Base-by-base conservation (phyloP, 2,797 vertebrate species). In the Aulostomus chinensis region DNA sequence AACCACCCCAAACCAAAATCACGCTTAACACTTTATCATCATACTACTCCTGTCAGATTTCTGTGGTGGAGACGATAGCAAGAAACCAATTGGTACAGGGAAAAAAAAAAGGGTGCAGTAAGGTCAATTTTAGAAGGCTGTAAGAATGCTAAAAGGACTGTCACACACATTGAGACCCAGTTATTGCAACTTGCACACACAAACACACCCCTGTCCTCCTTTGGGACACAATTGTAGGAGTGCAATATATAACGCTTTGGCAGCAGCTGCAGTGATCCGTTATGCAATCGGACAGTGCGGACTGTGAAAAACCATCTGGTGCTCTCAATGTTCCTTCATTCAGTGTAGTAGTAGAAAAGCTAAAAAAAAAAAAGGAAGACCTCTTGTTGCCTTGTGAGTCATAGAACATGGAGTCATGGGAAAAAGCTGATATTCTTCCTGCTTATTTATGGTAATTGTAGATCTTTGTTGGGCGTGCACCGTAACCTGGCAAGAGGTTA, bases 271-370 rank as follows among this genome's bases (percentile, higher is more conserved):
- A 42, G 51, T 55, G 43, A 32, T 47, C 53, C 69, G 52, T 86
- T 84, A 84, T 81, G 85, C 73, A 89, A 88, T 69, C 29, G 47
- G 50, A 78, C 65, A 22, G 68, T 16, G 41, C 60, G 18, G 73
- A 68, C 73, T 78, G 67, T 45, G 76, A 74, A 76, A 42, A 65
- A 61, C 64, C 82, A 83, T 79, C 76, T 75, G 82, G 60, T 53
- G 46, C 12, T 18, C 54, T 71, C 52, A 59, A 59, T 57, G 56
- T 47, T 59, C 55, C 67, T 77, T 42, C 58, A 29, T 58, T 80
- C 58, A 62, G 48, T 43, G 36, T 46, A 56, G 54, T 58, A 56
- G 42, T 31, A 28, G 54, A 34, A 25, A 9, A 25, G 9, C n/a
- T 7, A 25, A 21, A 21, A 30, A 30, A 30, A 43, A 49, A 50